Conservation (phyloP, 2,888 invertebrate species). For the Pasiphila rectangulata region DNA sequence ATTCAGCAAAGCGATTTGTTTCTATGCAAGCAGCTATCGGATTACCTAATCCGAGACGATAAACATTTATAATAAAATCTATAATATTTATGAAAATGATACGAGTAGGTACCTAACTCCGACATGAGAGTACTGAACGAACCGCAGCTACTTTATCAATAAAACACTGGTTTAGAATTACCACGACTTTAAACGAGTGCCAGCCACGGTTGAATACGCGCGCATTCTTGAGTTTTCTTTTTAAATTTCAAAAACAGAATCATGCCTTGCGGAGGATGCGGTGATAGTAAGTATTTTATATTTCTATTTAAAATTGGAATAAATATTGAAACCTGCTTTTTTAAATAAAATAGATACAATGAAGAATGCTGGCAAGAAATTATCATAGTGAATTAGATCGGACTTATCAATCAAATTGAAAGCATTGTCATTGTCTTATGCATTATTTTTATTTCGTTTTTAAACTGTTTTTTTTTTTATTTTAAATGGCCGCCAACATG, state of each 20-base stretch:
- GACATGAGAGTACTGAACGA: slow-evolving; percentile 22
- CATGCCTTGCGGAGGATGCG: slow-evolving; percentile 75
- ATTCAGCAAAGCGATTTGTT: slow-evolving; percentile 1
- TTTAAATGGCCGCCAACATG: no score
- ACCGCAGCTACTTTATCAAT: slow-evolving; percentile 18
- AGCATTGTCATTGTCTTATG: no score
- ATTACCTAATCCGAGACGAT: slow-evolving; percentile 8
- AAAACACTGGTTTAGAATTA: slow-evolving; percentile 20
- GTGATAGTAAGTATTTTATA: slow-evolving; percentile 60
- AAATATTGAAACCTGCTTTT: no score
- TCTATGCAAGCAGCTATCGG: slow-evolving; percentile 11
- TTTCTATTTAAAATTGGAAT: slow-evolving; percentile 4
- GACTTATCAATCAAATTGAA: no score
- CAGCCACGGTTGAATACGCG: slow-evolving; percentile 15
- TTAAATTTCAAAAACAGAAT: slow-evolving; percentile 37
- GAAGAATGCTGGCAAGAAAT: no score
- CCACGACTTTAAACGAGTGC: slow-evolving; percentile 27
- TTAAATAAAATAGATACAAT: no score
- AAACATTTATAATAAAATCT: slow-evolving; percentile 15
- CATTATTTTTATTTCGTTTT: no score
- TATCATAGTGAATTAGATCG: no score
- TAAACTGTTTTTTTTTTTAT: no score
- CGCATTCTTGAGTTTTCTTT: slow-evolving; percentile 20
- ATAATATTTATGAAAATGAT: slow-evolving; percentile 17
- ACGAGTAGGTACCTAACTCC: no score